Evolutionary conservation across 2,888 invertebrate genomes (phyloP).

Genomic region (Xanthia togata): DNA sequence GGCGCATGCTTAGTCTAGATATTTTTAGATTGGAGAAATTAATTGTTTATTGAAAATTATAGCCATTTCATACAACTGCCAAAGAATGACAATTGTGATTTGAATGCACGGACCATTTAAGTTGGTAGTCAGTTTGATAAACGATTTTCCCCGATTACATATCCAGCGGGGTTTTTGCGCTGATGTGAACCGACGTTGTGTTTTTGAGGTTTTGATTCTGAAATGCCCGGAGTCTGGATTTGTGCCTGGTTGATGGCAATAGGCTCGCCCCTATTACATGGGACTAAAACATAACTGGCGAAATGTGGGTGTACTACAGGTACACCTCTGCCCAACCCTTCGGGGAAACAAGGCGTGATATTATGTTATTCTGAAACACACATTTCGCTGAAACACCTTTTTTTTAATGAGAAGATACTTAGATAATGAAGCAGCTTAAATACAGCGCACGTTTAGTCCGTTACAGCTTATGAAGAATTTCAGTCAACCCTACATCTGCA

Average conservation of each 20-base stretch:
- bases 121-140: background rate
- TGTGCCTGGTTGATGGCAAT: no score
- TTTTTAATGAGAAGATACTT: background rate
- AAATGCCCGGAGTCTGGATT: no score
- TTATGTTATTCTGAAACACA: background rate
- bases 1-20: background rate
- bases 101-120: background rate
- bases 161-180: background rate
- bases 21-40: background rate
- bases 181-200: no score
- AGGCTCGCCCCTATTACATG: no score
- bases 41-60: no score
- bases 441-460: background rate
- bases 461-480: background rate
- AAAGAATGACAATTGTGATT: background rate
- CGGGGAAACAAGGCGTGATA: no score
- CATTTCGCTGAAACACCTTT: background rate
- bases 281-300: no score
- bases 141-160: background rate
- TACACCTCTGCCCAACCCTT: no score
- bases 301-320: no score
- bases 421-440: background rate
- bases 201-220: no score
- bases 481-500: background rate
- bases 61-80: background rate